A percentile compares a stretch with the other conserved stretches of the same genome.
Evolutionary conservation across 1,140 invertebrate genomes (phyloP).

Genomic region (Eubasilissa regina): DNA sequence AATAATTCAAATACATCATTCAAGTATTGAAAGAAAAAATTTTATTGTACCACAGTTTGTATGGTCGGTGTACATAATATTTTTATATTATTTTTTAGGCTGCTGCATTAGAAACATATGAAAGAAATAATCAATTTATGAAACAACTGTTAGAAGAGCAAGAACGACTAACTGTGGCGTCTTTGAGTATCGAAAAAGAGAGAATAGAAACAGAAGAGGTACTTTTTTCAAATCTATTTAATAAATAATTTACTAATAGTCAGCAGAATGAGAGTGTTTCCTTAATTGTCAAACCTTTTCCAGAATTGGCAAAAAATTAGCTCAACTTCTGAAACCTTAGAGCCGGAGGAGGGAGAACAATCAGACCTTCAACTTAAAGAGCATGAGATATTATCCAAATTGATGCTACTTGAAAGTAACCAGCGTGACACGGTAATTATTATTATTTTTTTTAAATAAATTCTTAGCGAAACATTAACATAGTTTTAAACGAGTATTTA

Average conservation of each 20-base stretch:
- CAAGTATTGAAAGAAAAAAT: too few relatives aligned
- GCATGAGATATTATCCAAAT: slow-evolving; percentile 72
- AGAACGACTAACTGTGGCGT: slow-evolving; percentile 73
- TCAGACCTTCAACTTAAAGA: slow-evolving; percentile 71
- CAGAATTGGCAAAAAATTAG: slow-evolving; percentile 70
- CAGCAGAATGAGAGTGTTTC: not conserved
- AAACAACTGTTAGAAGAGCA: slow-evolving; percentile 72
- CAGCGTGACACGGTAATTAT: slow-evolving; percentile 71
- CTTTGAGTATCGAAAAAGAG: slow-evolving; percentile 73
- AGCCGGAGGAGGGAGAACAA: slow-evolving; percentile 69
- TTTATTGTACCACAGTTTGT: too few relatives aligned
- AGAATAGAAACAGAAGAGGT: slow-evolving; percentile 71
- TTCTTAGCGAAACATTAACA: too few relatives aligned
- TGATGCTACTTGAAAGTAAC: slow-evolving; percentile 75
- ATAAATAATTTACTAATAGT: slow-evolving; percentile 5
- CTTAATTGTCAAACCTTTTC: slow-evolving; percentile 12
- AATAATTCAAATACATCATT: too few relatives aligned
- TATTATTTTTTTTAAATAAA: too few relatives aligned
- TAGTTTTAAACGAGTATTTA: too few relatives aligned
- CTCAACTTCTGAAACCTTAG: slow-evolving; percentile 63
- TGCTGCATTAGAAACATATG: slow-evolving; percentile 71
- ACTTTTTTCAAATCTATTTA: not conserved
- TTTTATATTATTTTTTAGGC: slow-evolving; percentile 60
- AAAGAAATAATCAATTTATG: slow-evolving; percentile 67
- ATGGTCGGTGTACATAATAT: too few relatives aligned